These are phyloP conservation scores for Bolborhynchus lineola DNA, from an alignment of 2,113 vertebrate species.

Conservation along the genomic window DNA sequence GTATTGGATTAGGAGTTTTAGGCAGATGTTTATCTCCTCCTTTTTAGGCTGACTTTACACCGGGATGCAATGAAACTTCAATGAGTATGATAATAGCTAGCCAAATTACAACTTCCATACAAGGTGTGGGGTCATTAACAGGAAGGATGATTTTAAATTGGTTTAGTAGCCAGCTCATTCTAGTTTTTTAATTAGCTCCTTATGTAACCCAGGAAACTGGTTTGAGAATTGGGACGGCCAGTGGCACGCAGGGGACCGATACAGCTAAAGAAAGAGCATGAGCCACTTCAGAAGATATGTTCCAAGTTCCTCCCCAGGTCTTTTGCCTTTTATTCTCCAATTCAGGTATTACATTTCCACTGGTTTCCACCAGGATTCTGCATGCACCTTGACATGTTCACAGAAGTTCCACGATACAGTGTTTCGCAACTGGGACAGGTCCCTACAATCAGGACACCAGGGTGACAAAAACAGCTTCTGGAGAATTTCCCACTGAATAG, in stretches of 20 bases:
- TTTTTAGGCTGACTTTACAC: not conserved
- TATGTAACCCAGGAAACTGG: not conserved
- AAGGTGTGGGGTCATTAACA: not conserved
- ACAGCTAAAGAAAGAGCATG: slow-evolving; percentile 42
- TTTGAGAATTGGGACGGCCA: not conserved
- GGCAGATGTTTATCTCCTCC: not conserved
- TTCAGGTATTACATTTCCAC: slow-evolving; percentile 75
- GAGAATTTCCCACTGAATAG: slow-evolving; percentile 76
- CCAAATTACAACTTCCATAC: not conserved
- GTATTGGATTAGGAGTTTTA: not conserved
- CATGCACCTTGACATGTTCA: slow-evolving; percentile 89
- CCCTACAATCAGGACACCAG: slow-evolving; percentile 76
- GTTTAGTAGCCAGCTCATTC: not conserved
- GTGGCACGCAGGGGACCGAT: slow-evolving; percentile 15
- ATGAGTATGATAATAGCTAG: not conserved
- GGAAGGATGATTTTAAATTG: not conserved
- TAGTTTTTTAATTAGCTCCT: not conserved
- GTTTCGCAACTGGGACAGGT: slow-evolving; percentile 76
- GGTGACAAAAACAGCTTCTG: slow-evolving; percentile 73
- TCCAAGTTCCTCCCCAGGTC: slow-evolving; percentile 71
- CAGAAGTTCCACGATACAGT: slow-evolving; percentile 84
- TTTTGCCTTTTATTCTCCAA: slow-evolving; percentile 80
- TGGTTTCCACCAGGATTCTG: slow-evolving; percentile 71
- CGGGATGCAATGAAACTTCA: not conserved
- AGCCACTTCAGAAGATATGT: slow-evolving; percentile 63